These are phyloP conservation scores for Acanthosepion lycidas DNA, from an alignment of 2,888 invertebrate species.

Conservation along the genomic window DNA sequence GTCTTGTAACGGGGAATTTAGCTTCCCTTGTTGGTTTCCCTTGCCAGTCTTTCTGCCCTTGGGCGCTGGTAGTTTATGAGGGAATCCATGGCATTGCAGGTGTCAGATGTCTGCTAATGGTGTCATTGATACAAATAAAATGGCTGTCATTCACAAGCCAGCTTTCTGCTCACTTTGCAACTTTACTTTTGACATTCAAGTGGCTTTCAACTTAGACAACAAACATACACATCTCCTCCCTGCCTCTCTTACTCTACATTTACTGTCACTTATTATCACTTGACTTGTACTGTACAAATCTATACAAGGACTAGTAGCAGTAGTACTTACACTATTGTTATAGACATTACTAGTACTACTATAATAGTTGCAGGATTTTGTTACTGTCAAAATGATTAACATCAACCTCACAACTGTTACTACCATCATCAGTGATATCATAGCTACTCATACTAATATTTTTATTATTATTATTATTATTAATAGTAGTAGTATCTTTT, in stretches of 20 bases:
- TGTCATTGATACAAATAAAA: neutral
- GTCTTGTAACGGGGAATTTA: neutral
- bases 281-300: neutral
- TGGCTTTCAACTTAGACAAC: neutral
- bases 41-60: neutral
- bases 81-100: neutral
- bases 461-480: too few species aligned
- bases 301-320: too few species aligned
- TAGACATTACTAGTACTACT: too few species aligned
- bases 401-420: too few species aligned
- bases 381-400: too few species aligned
- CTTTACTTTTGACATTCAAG: neutral
- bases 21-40: neutral
- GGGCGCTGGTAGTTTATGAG: neutral
- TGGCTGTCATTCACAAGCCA: neutral
- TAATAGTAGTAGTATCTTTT: too few species aligned
- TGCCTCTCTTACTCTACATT: neutral
- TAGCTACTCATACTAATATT: too few species aligned
- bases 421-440: too few species aligned
- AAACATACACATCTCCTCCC: neutral
- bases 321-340: too few species aligned
- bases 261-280: neutral
- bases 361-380: too few species aligned
- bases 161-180: neutral
- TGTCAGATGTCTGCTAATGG: conserved; percentile 16